Evolutionary conservation across 2,797 vertebrate species (phyloP).

Genomic region (Pelodytes ibericus): DNA sequence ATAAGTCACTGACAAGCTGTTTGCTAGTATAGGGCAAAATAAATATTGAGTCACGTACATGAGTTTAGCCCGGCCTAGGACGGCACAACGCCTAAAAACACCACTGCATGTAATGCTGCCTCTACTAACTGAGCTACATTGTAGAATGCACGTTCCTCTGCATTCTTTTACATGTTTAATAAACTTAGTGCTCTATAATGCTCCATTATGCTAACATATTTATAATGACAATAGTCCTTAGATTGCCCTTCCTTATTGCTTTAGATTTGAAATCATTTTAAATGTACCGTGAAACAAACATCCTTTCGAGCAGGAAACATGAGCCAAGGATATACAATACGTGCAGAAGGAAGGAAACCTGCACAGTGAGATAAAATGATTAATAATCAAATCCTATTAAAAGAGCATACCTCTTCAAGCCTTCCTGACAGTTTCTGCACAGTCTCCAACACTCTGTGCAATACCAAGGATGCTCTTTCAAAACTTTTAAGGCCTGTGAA

Average conservation of each 20-base stretch:
- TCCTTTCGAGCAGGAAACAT: conserved; percentile 37
- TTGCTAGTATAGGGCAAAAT: no score
- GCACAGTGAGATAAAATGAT: conserved; percentile 40
- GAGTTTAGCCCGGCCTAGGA: no score
- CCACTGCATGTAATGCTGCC: no score
- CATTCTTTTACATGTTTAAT: no score
- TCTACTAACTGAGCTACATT: no score
- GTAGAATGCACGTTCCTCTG: no score
- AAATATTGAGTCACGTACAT: no score
- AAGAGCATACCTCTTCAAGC: conserved; percentile 18
- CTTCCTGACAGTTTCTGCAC: conserved; percentile 8
- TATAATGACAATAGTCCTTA: conserved; percentile 3
- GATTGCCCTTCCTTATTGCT: conserved; percentile 2
- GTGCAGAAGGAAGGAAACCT: conserved; percentile 39
- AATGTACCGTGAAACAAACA: conserved; percentile 19
- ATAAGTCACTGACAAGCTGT: no score
- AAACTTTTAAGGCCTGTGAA: background rate
- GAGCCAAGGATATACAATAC: conserved; percentile 10
- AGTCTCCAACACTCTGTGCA: background rate
- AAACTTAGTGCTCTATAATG: background rate
- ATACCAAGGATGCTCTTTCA: background rate
- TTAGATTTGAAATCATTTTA: conserved; percentile 28
- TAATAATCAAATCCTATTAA: conserved; percentile 30
- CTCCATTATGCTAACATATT: background rate
- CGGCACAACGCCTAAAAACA: no score